Evolutionary conservation across 1,140 invertebrate species (phyloP).

Genomic region (Bombus sibiricus): DNA sequence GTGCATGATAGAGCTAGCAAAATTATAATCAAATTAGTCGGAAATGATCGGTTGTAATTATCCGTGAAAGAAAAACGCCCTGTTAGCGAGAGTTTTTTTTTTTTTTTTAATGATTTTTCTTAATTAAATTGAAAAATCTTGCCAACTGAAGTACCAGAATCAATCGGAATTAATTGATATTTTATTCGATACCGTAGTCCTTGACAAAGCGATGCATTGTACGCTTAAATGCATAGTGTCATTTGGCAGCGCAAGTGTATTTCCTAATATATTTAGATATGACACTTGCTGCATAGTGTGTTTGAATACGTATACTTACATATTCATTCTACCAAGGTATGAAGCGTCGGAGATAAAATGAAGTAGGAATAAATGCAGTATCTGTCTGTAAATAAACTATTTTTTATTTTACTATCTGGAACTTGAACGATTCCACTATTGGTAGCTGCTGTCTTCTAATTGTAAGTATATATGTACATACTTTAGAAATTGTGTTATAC

Average conservation of each 20-base stretch:
- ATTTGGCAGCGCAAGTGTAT: neutral
- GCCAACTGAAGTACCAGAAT: too few species aligned
- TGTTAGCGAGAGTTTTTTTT: too few species aligned
- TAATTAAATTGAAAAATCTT: too few species aligned
- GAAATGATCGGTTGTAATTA: neutral
- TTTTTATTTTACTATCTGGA: neutral
- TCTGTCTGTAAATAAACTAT: neutral
- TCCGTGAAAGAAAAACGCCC: too few species aligned
- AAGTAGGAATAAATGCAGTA: neutral
- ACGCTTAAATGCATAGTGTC: neutral
- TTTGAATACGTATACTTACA: neutral
- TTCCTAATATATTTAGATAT: neutral
- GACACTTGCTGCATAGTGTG: too few species aligned
- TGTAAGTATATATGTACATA: neutral
- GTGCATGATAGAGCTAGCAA: too few species aligned
- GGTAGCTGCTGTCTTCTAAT: neutral
- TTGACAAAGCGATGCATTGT: neutral
- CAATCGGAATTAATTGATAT: neutral
- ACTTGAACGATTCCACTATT: neutral
- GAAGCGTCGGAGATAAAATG: neutral
- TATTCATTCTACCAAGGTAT: neutral
- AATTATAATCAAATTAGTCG: neutral
- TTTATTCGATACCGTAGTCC: neutral
- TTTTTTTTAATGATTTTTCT: too few species aligned
- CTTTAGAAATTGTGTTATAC: neutral